Evolutionary conservation across 1,140 invertebrate species (phyloP).

Genomic region (Dysdera silvatica): DNA sequence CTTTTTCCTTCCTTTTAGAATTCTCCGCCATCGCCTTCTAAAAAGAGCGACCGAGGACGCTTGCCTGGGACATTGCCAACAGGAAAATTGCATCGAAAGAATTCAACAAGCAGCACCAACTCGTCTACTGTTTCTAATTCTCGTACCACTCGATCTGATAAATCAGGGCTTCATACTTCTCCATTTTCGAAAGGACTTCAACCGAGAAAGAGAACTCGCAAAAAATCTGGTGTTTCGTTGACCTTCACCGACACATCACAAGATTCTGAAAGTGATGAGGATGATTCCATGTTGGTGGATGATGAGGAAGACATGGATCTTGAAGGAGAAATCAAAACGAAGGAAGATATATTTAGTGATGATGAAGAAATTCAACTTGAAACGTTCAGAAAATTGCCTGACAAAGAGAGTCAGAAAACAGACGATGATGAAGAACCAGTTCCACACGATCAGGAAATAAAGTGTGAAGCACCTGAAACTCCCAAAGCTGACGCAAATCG

Average conservation of each 20-base stretch:
- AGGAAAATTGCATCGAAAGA: constrained; percentile 17
- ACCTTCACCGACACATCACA: constrained; percentile 15
- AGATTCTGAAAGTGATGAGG: constrained; percentile 23
- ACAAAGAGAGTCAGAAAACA: no score
- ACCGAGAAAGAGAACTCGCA: constrained; percentile 5
- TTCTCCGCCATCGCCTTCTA: background rate
- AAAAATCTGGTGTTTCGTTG: constrained; percentile 4
- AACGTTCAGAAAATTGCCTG: no score
- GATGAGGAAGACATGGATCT: background rate
- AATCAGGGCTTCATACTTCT: constrained; percentile 11
- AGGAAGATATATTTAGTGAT: constrained; percentile 30
- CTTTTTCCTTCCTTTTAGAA: constrained; percentile 9
- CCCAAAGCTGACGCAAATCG: no score
- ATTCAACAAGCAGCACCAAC: constrained; percentile 12
- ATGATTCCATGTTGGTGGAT: constrained; percentile 10
- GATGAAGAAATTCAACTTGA: constrained; percentile 19
- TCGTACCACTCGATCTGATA: constrained; percentile 28
- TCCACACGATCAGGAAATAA: no score
- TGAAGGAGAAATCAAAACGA: background rate
- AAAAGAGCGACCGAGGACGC: constrained; percentile 4
- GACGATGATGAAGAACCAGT: no score
- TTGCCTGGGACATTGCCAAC: constrained; percentile 48
- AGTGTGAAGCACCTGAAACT: no score
- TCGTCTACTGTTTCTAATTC: constrained; percentile 2
- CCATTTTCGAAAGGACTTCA: constrained; percentile 25